These are phyloP conservation scores for Latrodectus elegans DNA, from an alignment of 2,888 invertebrate species.

Conservation along the genomic window DNA sequence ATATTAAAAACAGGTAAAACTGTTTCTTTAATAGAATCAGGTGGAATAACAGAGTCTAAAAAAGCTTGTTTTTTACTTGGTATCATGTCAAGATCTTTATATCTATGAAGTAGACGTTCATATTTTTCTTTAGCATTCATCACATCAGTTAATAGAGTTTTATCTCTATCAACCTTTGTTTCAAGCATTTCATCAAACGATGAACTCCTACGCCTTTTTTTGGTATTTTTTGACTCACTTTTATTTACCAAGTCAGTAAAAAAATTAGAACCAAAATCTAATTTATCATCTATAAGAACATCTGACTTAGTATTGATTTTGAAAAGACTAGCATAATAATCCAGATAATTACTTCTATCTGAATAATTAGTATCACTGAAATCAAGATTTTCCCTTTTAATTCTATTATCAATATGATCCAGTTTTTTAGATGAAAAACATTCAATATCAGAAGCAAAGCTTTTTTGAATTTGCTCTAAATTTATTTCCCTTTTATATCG, in stretches of 20 bases:
- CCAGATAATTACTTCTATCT: slow-evolving; percentile 25
- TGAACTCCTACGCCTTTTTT: slow-evolving; percentile 43
- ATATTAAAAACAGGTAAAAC: slow-evolving; percentile 57
- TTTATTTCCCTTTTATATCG: not conserved
- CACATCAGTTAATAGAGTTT: slow-evolving; percentile 37
- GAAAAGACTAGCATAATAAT: slow-evolving; percentile 25
- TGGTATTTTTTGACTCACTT: slow-evolving; percentile 25
- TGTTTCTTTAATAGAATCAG: slow-evolving; percentile 48
- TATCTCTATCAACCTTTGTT: slow-evolving; percentile 30
- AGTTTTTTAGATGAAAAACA: not conserved
- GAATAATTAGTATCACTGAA: not conserved
- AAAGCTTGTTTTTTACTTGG: slow-evolving; percentile 36
- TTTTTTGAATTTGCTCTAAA: slow-evolving; percentile 8
- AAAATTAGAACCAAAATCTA: slow-evolving; percentile 1
- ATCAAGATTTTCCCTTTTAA: slow-evolving; percentile 1
- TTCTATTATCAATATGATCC: not conserved
- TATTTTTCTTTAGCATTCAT: slow-evolving; percentile 22
- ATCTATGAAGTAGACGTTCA: slow-evolving; percentile 16
- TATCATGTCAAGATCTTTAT: slow-evolving; percentile 1
- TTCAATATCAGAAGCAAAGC: slow-evolving; percentile 16
- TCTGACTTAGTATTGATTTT: slow-evolving; percentile 9
- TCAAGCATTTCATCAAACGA: slow-evolving; percentile 47
- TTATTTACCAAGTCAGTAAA: slow-evolving; percentile 11
- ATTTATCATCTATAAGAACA: not conserved
- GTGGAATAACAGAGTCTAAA: slow-evolving; percentile 42